Base-by-base conservation (phyloP, 2,888 invertebrate genomes). In the Ashinkailepas kermadecensis region DNA sequence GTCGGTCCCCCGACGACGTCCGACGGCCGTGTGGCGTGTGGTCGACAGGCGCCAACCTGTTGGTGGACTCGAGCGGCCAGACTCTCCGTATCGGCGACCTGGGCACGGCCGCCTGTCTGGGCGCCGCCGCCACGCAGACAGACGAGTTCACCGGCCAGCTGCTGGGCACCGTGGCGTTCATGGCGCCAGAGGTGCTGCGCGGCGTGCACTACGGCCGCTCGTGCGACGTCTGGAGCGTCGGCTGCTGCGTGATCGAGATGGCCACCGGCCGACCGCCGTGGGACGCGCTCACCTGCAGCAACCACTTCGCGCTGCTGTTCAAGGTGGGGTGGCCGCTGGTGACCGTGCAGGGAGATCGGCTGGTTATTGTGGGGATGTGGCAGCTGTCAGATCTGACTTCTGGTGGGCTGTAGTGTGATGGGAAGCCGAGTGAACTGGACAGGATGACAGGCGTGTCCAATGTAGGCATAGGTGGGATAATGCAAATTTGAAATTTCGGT, bases 131-230 rank as follows among this genome's bases (percentile, higher is more conserved):
- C 59, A 89, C 88, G 59, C 86, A 87, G 15, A 82, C 85, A 10
- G 88, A 88, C 67, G 88, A 89, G 84, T 89, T 89, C 83, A 87
- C 88, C 85, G 88, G 88, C 13, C 88, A 89, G 84, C 85, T 89
- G 81, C 85, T 88, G 62, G 89, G 89, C 8, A 89, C 89, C 58
- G 87, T 89, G 78, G 88, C 89, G 15, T 89, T 89, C 84, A 89
- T 89, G 89, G 89, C 89, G 67, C 89, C 89, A 81, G 89, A 89
- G 87, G 89, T 89, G 15, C 85, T 89, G 80, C 85, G 88, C 81
- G 89, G 89, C 10, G 88, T 88, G 84, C 86, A 86, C 82, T 89
- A 89, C 84, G 89, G 89, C n/a, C 85, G 88, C 80, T 87, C 88
- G 0, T 89, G 89, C 86, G 89, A 89, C 85, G 87, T 89, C 18